Evolutionary conservation across 2,113 vertebrate species (phyloP).

Genomic region (Paracanthobrama guichenoti): DNA sequence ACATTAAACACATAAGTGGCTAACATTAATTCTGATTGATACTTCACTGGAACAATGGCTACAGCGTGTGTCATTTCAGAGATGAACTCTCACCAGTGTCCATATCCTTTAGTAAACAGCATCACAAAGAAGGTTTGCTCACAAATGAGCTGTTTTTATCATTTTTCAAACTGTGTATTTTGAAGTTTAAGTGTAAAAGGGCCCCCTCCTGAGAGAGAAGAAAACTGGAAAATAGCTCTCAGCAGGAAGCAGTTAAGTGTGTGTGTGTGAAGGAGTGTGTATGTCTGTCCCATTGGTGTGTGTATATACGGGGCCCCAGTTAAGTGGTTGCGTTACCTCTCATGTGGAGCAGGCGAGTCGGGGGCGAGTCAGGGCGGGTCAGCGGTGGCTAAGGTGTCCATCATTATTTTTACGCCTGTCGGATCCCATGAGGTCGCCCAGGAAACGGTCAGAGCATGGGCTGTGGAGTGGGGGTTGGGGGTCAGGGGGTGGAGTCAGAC

Average conservation of each 20-base stretch:
- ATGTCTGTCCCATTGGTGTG: slow-evolving; percentile 29
- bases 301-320: slow-evolving; percentile 76
- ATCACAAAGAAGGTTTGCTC: slow-evolving; percentile 1
- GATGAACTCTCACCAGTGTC: slow-evolving; percentile 17
- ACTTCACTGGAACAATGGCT: background rate
- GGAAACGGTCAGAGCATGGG: slow-evolving; percentile 83
- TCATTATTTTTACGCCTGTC: slow-evolving; percentile 99
- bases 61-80: background rate
- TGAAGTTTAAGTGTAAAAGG: slow-evolving; percentile 26
- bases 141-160: slow-evolving; percentile 18
- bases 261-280: slow-evolving; percentile 14
- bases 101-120: slow-evolving; percentile 7
- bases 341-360: slow-evolving; percentile 84
- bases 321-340: slow-evolving; percentile 89
- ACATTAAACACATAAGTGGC: background rate
- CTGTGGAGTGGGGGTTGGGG: slow-evolving; percentile 75
- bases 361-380: slow-evolving; percentile 90
- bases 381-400: slow-evolving; percentile 85
- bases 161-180: slow-evolving; percentile 22
- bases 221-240: slow-evolving; percentile 17
- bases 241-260: slow-evolving; percentile 26
- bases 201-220: slow-evolving; percentile 17
- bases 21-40: background rate
- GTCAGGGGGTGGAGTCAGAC: slow-evolving; percentile 80
- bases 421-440: slow-evolving; percentile 90